Base-by-base conservation (phyloP, 2,113 vertebrate genomes). In the Gopherus flavomarginatus region DNA sequence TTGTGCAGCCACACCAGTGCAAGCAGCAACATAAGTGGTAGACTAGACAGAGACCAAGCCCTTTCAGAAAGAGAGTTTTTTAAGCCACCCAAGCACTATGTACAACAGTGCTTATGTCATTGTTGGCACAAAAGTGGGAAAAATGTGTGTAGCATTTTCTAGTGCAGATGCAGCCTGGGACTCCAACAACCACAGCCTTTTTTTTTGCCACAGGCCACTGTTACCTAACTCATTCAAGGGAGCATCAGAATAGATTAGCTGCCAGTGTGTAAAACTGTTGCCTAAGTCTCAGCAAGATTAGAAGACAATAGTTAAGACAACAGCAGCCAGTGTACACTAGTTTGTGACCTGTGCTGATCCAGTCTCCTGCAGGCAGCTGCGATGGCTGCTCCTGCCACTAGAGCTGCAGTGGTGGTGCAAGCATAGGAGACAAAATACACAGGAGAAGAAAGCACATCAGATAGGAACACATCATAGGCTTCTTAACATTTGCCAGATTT, bases 171-270 rank as follows among this genome's bases (percentile, higher is more conserved):
- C 80, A 59, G 56, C 22, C 59, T 89, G 90, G 84, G 44, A 62
- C 38, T 81, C 62, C 57, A 87, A 89, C 49, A 88, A 85, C n/a
- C 80, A 88, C 44, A 91, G 69, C 38, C n/a, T 0, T 6, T 21
- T 0, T 6, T 21, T 7, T 29, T 81, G 86, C 62, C 65, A 13
- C 44, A 85, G 93, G 35, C 35, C 53, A 42, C 1, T 2, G 42
- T 3, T 90, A 35, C 57, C 86, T 56, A 87, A 8, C 14, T 22
- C 12, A 90, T 80, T 47, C 72, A 83, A 35, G 52, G 50, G 44
- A 87, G 53, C 86, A 94, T 93, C 90, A 77, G 92, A 96, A 95
- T 91, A 96, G 81, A 95, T 80, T 2, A 3, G 47, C 17, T 93
- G 54, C 86, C 78, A 96, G 87, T 53, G 5, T 59, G 93, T 94